These are phyloP conservation scores for Echeneis naucrates DNA, from an alignment of 2,797 vertebrate species.

Conservation along the genomic window DNA sequence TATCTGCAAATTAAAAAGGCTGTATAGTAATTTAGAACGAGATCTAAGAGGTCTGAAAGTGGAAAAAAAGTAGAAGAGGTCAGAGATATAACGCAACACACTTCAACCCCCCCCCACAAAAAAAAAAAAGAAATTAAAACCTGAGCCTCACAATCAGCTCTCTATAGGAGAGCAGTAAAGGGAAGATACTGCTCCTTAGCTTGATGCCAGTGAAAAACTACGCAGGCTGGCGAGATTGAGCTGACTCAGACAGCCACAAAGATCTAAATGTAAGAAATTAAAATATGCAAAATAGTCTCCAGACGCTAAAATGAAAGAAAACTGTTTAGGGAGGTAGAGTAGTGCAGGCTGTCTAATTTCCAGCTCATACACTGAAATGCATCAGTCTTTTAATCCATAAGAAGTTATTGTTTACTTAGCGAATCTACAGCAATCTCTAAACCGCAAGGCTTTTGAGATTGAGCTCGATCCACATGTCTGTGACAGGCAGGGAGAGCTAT, in stretches of 20 bases:
- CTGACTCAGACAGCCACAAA: slow-evolving; percentile 26
- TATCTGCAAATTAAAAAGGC: not conserved
- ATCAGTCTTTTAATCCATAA: slow-evolving; percentile 16
- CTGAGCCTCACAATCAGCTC: not conserved
- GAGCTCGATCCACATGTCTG: not conserved
- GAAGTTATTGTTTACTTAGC: slow-evolving; percentile 6
- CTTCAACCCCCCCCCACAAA: slow-evolving; percentile 26
- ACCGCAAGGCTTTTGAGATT: slow-evolving; percentile 15
- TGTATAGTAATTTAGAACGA: not conserved
- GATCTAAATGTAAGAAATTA: slow-evolving; percentile 28
- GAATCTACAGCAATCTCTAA: slow-evolving; percentile 11
- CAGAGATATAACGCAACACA: slow-evolving; percentile 8
- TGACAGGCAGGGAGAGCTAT: not conserved
- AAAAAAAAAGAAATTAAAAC: too few species aligned
- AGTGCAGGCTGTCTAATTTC: slow-evolving; percentile 15
- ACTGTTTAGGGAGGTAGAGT: not conserved
- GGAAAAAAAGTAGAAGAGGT: not conserved
- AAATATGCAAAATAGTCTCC: slow-evolving; percentile 13
- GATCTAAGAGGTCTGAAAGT: not conserved
- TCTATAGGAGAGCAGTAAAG: slow-evolving; percentile 4
- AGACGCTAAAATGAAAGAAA: not conserved
- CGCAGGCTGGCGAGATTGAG: slow-evolving; percentile 11
- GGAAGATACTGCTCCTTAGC: slow-evolving; percentile 9
- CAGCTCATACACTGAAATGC: slow-evolving; percentile 7
- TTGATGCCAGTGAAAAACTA: slow-evolving; percentile 21